A percentile compares a stretch with the other conserved stretches of the same genome.
Evolutionary conservation across 2,113 vertebrate species (phyloP).

Genomic region (Erinaceus europaeus): DNA sequence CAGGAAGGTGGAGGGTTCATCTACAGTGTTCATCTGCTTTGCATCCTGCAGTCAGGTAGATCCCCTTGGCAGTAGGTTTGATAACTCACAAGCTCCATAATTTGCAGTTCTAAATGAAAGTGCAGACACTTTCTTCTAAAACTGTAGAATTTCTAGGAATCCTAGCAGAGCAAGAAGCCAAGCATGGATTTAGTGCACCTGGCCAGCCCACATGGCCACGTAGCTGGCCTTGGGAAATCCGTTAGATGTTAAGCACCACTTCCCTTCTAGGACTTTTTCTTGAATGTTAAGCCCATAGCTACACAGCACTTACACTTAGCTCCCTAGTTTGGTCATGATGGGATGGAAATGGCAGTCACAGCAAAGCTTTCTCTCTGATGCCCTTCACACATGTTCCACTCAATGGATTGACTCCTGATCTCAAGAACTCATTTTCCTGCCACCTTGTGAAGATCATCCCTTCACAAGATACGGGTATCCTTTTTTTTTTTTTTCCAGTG

Average conservation of each 20-base stretch:
- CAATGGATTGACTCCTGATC: fast-evolving
- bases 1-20: not conserved
- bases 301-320: fast-evolving
- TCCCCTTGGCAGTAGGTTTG: fast-evolving
- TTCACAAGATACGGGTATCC: too few relatives aligned
- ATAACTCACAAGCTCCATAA: not conserved
- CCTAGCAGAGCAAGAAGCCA: not conserved
- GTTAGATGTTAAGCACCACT: not conserved
- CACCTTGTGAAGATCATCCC: too few relatives aligned
- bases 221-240: not conserved
- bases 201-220: not conserved
- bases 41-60: not conserved
- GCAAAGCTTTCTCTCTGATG: fast-evolving
- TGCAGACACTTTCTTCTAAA: not conserved
- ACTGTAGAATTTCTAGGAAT: not conserved
- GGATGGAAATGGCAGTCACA: fast-evolving
- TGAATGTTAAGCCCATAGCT: not conserved
- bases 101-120: not conserved
- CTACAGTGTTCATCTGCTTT: not conserved
- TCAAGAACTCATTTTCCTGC: too few relatives aligned
- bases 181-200: not conserved
- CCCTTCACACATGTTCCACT: fast-evolving
- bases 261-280: not conserved
- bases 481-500: too few relatives aligned
- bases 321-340: fast-evolving